Evolutionary conservation across 2,113 vertebrate species (phyloP).

Genomic region (Sprattus sprattus): DNA sequence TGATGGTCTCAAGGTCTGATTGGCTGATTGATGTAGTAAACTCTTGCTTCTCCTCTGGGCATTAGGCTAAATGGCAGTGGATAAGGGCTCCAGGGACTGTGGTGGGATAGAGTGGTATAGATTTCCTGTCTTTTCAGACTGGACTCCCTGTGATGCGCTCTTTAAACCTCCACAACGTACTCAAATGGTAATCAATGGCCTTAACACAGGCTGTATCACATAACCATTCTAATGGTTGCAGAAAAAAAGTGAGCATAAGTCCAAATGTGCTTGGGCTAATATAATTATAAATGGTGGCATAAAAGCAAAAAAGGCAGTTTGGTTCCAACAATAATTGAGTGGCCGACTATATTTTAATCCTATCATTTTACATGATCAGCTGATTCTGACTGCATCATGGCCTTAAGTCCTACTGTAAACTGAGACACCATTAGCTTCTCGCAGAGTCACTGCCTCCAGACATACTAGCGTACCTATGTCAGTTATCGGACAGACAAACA

Average conservation of each 20-base stretch:
- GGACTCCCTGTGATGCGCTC: neutral
- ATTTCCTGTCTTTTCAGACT: neutral
- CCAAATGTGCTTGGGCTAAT: neutral
- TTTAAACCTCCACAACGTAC: neutral
- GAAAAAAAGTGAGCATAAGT: neutral
- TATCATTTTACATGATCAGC: neutral
- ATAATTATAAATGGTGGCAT: neutral
- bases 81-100: neutral
- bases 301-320: neutral
- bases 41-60: neutral
- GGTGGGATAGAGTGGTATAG: neutral
- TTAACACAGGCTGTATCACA: neutral
- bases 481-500: too few species aligned
- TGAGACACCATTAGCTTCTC: neutral
- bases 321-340: neutral
- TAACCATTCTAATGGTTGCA: neutral
- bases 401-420: neutral
- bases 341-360: neutral
- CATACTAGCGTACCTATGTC: too few species aligned
- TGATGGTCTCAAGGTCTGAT: neutral
- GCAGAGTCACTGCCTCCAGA: neutral
- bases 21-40: neutral
- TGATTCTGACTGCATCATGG: neutral
- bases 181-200: neutral
- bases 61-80: neutral